Evolutionary conservation across 1,140 invertebrate genomes (phyloP).

Genomic region (Lineus longissimus): DNA sequence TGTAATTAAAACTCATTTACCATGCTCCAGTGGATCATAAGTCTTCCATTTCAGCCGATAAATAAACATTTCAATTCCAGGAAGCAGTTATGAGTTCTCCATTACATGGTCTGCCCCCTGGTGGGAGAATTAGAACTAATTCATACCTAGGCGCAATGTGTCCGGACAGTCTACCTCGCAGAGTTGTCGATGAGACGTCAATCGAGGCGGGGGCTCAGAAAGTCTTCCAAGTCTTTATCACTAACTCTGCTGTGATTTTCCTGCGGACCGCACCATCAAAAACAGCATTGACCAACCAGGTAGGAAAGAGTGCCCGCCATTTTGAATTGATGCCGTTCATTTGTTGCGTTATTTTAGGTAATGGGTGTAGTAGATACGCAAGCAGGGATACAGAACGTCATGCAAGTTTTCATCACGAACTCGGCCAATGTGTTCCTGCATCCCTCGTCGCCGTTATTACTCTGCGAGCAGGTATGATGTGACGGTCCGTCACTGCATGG

Average conservation of each 20-base stretch:
- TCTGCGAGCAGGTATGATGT: slow-evolving; percentile 65
- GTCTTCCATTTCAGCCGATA: too few relatives aligned
- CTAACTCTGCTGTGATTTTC: slow-evolving; percentile 92
- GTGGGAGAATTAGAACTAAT: not conserved
- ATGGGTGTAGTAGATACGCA: slow-evolving; percentile 19
- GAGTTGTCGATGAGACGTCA: too few relatives aligned
- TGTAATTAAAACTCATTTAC: too few relatives aligned
- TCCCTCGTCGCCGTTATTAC: slow-evolving; percentile 40
- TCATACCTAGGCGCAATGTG: slow-evolving; percentile 1
- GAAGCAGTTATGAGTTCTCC: too few relatives aligned
- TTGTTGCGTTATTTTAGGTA: slow-evolving; percentile 8
- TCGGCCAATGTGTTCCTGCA: slow-evolving; percentile 82
- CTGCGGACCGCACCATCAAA: slow-evolving; percentile 10
- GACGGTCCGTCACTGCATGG: too few relatives aligned
- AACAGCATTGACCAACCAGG: too few relatives aligned
- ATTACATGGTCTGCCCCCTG: too few relatives aligned
- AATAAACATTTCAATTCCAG: too few relatives aligned
- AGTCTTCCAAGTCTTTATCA: slow-evolving; percentile 88
- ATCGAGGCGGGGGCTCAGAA: slow-evolving; percentile 64
- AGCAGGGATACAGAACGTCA: slow-evolving; percentile 70
- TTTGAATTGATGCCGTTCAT: not conserved
- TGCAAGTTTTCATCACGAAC: slow-evolving; percentile 92
- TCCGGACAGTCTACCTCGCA: not conserved
- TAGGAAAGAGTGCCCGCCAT: slow-evolving; percentile 11
- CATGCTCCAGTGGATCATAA: too few relatives aligned